These are phyloP conservation scores for Tetragnatha versicolor DNA, from an alignment of 1,140 invertebrate species.

Conservation along the genomic window DNA sequence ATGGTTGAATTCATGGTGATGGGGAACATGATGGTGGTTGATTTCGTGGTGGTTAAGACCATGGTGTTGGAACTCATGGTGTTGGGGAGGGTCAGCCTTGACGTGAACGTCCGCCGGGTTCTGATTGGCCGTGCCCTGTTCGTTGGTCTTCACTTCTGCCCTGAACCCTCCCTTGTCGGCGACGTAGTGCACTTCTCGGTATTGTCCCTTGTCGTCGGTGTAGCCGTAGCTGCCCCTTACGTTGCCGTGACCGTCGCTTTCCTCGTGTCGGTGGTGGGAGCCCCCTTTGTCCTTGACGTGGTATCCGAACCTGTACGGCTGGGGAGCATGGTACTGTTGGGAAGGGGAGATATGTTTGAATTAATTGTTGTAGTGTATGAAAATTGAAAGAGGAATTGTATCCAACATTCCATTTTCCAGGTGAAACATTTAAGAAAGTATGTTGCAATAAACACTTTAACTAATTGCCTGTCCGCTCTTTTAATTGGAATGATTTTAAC, in stretches of 20 bases:
- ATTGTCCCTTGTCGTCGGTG: conserved; percentile 43
- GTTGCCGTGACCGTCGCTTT: conserved; percentile 39
- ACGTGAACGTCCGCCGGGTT: conserved; percentile 35
- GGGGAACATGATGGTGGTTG: conserved; percentile 21
- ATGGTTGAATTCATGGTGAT: conserved; percentile 8
- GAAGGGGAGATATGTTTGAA: not conserved
- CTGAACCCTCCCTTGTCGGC: conserved; percentile 57
- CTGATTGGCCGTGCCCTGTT: conserved; percentile 45
- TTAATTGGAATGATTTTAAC: no score
- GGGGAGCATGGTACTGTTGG: conserved; percentile 3
- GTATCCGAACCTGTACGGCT: conserved; percentile 54
- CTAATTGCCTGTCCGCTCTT: no score
- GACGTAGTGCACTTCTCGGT: conserved; percentile 52
- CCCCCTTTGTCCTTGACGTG: conserved; percentile 36
- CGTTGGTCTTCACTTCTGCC: conserved; percentile 55
- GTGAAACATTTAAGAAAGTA: no score
- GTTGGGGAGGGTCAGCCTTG: conserved; percentile 41
- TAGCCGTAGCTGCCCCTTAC: conserved; percentile 52
- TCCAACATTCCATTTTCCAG: no score
- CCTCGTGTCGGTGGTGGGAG: conserved; percentile 33
- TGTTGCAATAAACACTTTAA: no score
- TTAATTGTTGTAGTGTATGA: not conserved
- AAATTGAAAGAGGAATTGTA: not conserved
- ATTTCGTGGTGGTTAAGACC: not conserved
- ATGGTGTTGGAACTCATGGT: conserved; percentile 10